Conservation (phyloP, 2,113 vertebrate genomes). For the Propithecus coquereli region DNA sequence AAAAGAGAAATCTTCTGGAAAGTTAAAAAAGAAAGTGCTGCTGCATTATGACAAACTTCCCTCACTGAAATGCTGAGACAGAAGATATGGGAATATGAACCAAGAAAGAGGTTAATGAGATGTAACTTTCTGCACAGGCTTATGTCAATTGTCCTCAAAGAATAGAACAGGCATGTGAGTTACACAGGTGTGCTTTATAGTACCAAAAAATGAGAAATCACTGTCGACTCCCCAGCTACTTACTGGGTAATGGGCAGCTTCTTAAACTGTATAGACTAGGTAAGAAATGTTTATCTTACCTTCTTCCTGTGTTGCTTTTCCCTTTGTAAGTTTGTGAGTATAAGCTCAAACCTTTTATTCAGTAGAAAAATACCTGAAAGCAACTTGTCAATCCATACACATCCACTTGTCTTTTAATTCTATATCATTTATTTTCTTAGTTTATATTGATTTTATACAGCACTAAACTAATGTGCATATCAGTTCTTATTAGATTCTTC, state of each 20-base stretch:
- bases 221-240: background rate
- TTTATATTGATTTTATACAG: constrained; percentile 62
- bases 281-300: constrained; percentile 14
- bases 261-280: constrained; percentile 51
- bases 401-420: constrained; percentile 14
- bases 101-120: constrained; percentile 57
- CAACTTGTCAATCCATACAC: background rate
- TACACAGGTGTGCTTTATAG: constrained; percentile 22
- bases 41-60: constrained; percentile 77
- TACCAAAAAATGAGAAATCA: background rate
- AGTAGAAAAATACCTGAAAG: constrained; percentile 52
- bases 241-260: constrained; percentile 33
- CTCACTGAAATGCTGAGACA: constrained; percentile 40
- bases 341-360: constrained; percentile 27
- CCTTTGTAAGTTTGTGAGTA: constrained; percentile 42
- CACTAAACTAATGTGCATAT: constrained; percentile 47
- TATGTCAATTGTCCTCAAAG: constrained; percentile 37
- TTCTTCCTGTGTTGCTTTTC: constrained; percentile 27
- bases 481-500: constrained; percentile 73
- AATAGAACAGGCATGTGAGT: constrained; percentile 23
- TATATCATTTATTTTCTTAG: constrained; percentile 25
- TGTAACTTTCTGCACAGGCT: constrained; percentile 11
- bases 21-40: constrained; percentile 55
- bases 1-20: constrained; percentile 35
- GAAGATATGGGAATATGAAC: constrained; percentile 45